Percentiles rank a stretch among this genome's conserved stretches.
Evolutionary conservation across 2,113 vertebrate species (phyloP).

Genomic region (Leucosticte australis): DNA sequence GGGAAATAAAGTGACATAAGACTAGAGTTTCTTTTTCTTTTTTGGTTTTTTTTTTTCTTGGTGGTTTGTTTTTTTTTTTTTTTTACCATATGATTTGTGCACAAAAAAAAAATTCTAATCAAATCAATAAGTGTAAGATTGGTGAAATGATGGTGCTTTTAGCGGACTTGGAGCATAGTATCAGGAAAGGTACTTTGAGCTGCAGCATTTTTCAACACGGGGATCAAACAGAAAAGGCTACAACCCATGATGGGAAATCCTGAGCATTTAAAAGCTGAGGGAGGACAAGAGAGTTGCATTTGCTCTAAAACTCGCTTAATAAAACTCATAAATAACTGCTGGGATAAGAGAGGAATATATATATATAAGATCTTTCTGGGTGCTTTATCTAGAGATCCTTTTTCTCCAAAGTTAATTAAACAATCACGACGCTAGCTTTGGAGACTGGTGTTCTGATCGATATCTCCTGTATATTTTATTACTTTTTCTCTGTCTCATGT

Average conservation of each 20-base stretch:
- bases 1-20: background rate
- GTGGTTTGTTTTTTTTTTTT: background rate
- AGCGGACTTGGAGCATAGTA: accelerated
- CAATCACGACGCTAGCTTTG: background rate
- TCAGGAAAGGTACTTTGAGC: background rate
- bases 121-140: background rate
- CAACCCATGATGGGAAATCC: background rate
- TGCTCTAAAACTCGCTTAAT: background rate
- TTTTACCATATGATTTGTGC: background rate
- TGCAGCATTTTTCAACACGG: background rate
- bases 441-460: background rate
- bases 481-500: slow-evolving; percentile 8
- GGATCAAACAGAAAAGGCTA: background rate
- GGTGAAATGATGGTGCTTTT: background rate
- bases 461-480: slow-evolving; percentile 44
- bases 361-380: background rate
- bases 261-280: background rate
- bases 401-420: background rate
- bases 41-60: background rate
- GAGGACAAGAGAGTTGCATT: background rate
- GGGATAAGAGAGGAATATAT: background rate
- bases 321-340: background rate
- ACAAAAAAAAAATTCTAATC: background rate
- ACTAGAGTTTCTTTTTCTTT: background rate
- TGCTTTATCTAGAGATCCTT: background rate